Percentiles rank a stretch among this genome's conserved stretches.
These are phyloP conservation scores for Athripsodes cinereus DNA, from an alignment of 2,888 invertebrate species.

Conservation along the genomic window DNA sequence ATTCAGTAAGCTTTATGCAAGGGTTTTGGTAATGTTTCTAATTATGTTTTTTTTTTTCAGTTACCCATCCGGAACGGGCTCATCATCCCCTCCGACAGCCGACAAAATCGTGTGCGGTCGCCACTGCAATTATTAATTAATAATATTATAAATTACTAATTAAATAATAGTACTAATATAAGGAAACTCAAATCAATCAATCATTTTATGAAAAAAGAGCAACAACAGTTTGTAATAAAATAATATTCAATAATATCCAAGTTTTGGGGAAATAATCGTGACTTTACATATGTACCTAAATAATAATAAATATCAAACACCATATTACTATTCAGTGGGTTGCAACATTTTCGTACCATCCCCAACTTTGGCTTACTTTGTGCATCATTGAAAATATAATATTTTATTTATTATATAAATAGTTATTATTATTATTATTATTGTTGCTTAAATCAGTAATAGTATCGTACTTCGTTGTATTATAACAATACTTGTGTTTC, in stretches of 20 bases:
- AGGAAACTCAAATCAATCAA: conserved; percentile 6
- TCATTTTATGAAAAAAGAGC: conserved; percentile 4
- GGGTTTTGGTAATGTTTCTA: neutral
- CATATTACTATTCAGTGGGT: too few relatives aligned
- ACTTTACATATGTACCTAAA: conserved; percentile 22
- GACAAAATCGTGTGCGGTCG: neutral
- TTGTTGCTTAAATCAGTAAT: too few relatives aligned
- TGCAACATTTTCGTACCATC: neutral
- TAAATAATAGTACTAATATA: conserved; percentile 10
- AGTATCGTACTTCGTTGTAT: too few relatives aligned
- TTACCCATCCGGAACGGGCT: conserved; percentile 26
- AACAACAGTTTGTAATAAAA: conserved; percentile 19
- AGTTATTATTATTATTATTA: neutral
- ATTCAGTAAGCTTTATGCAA: neutral
- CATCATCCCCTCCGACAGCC: conserved; percentile 21
- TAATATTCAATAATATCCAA: neutral
- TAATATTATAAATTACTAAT: neutral
- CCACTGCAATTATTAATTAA: neutral
- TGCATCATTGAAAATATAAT: neutral
- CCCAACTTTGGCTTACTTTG: neutral
- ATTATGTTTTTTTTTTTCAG: conserved; percentile 27
- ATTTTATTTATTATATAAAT: conserved; percentile 5
- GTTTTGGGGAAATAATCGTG: conserved; percentile 26
- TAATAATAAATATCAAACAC: neutral
- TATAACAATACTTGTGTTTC: neutral